Percentiles rank a stretch among this genome's conserved stretches.
Conservation (phyloP, 2,888 invertebrate genomes). For the Poecilus cupreus region DNA sequence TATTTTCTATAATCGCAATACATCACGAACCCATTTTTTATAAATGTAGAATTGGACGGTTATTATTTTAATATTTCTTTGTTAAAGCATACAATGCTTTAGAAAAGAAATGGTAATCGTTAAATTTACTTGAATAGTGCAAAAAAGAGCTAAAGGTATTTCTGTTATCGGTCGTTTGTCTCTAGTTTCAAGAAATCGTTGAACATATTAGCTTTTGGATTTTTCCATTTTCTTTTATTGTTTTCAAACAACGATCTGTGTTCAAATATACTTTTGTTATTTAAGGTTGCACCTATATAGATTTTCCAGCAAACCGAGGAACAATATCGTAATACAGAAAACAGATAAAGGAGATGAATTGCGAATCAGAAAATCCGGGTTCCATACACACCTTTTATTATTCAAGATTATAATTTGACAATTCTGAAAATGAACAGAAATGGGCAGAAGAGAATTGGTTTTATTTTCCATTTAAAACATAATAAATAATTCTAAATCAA, state of each 20-base stretch:
- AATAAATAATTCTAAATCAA: no score
- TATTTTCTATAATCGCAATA: no score
- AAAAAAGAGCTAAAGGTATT: slow-evolving; percentile 8
- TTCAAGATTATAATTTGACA: no score
- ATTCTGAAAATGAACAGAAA: no score
- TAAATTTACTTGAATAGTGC: slow-evolving; percentile 30
- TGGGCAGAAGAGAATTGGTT: no score
- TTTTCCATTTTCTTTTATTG: slow-evolving; percentile 34
- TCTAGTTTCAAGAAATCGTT: slow-evolving; percentile 29
- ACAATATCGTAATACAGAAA: not conserved
- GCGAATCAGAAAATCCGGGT: no score
- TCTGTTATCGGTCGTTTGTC: slow-evolving; percentile 11
- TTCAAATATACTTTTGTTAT: slow-evolving; percentile 20
- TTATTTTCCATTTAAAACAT: no score
- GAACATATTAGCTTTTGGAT: slow-evolving; percentile 22
- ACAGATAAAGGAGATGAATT: not conserved
- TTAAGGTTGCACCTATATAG: slow-evolving; percentile 18
- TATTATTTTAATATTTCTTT: no score
- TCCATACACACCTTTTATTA: no score
- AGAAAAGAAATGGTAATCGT: slow-evolving; percentile 30
- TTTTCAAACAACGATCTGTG: slow-evolving; percentile 25
- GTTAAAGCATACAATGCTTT: not conserved
- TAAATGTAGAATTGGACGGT: no score
- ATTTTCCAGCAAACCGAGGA: not conserved
- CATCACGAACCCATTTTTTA: no score